Base-by-base conservation (phyloP, 2,797 vertebrate species). In the Acanthopagrus latus region DNA sequence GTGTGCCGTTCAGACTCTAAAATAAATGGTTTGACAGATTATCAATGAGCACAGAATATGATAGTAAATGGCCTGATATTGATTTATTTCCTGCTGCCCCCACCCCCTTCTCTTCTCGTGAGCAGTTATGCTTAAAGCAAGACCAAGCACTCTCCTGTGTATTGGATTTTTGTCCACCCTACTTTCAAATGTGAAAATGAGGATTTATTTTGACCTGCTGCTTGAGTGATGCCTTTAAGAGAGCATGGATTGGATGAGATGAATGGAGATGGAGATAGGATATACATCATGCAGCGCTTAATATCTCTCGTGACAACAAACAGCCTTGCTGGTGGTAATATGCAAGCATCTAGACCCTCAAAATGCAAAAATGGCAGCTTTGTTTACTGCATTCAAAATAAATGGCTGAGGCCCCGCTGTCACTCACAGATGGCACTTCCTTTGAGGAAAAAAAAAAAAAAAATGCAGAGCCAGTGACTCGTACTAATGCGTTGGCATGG, bases 351-450 rank as follows among this genome's bases (percentile, higher is more conserved):
- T 27, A 81, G 84, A 56, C 59, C 63, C 80, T 77, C 70, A 48
- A 74, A 90, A 92, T 77, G 81, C 76, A 89, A 86, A 91, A 92
- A 92, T 66, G 82, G 82, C 91, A 85, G 91, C 86, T 92, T 90
- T 93, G 90, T 94, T 93, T 93, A 91, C 88, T 72, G 82, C 89
- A 57, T 92, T 92, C 73, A 78, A 74, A 91, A 91, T 90, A 93
- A 92, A 93, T 92, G 88, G 85, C 87, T 18, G 89, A 88, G 82
- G 87, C 89, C 89, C 92, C 88, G 83, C 91, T 94, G 91, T 92
- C 92, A 93, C 88, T 94, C 89, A 93, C 92, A 94, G 90, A 94
- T 92, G 92, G 93, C 91, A 86, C 91, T 93, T 94, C 93, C 91
- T 92, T 80, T 87, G 83, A 89, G 86, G 41, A 80, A 62, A 71